A percentile compares a stretch with the other conserved stretches of the same genome.
Conservation (phyloP, 2,888 invertebrate genomes). For the Stenolophus ochropezus region DNA sequence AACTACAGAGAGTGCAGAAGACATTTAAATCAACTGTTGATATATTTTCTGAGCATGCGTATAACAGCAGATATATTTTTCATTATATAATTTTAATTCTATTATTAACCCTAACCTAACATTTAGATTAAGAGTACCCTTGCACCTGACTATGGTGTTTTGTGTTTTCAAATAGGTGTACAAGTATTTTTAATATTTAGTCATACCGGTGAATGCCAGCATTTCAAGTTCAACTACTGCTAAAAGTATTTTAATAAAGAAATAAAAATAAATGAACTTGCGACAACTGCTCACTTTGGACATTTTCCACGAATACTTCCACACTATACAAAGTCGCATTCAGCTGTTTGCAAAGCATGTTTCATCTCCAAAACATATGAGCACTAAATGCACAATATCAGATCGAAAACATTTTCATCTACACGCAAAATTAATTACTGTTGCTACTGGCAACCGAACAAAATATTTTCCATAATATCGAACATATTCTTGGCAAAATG, state of each 20-base stretch:
- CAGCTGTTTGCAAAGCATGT: not conserved
- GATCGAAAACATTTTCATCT: slow-evolving; percentile 33
- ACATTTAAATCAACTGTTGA: too few relatives aligned
- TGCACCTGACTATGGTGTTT: not conserved
- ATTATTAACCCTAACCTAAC: too few relatives aligned
- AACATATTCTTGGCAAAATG: slow-evolving; percentile 59
- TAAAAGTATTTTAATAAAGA: slow-evolving; percentile 17
- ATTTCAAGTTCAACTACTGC: not conserved
- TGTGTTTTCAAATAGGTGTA: not conserved
- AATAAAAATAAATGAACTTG: not conserved
- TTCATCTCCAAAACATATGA: not conserved
- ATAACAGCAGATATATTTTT: too few relatives aligned
- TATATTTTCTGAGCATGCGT: too few relatives aligned
- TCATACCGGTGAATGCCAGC: not conserved
- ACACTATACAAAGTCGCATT: not conserved
- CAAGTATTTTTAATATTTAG: slow-evolving; percentile 7
- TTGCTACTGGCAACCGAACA: slow-evolving; percentile 54
- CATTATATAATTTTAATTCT: too few relatives aligned
- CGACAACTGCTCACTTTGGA: not conserved
- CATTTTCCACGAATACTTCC: not conserved
- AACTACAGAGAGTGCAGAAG: too few relatives aligned
- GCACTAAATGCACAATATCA: slow-evolving; percentile 43
- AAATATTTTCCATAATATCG: slow-evolving; percentile 54
- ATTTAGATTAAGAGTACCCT: not conserved
- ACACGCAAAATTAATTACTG: slow-evolving; percentile 56